A percentile compares a stretch with the other conserved stretches of the same genome.
Evolutionary conservation across 2,888 invertebrate species (phyloP).

Genomic region (Athalia cordata): DNA sequence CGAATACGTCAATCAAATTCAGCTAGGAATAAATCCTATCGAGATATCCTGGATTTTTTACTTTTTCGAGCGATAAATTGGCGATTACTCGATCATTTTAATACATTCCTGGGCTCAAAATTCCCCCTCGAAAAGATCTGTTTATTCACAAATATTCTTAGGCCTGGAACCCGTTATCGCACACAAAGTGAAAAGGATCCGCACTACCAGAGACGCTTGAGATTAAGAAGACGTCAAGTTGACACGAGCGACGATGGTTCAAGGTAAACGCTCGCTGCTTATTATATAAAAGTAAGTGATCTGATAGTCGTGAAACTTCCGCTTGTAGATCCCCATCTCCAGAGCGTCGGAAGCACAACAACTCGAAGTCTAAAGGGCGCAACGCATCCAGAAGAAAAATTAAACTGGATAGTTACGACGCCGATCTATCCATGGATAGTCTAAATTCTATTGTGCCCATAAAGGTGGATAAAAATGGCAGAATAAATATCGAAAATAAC

Average conservation of each 20-base stretch:
- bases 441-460: conserved; percentile 73
- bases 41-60: no score
- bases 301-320: conserved; percentile 1
- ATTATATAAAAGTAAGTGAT: conserved; percentile 4
- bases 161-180: conserved; percentile 86
- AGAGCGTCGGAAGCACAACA: conserved; percentile 61
- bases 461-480: conserved; percentile 76
- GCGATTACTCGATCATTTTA: no score
- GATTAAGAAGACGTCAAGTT: conserved; percentile 78
- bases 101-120: no score
- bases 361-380: conserved; percentile 59
- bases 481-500: conserved; percentile 73
- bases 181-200: conserved; percentile 95
- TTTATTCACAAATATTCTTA: conserved; percentile 50
- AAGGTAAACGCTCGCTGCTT: conserved; percentile 57
- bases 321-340: conserved; percentile 66
- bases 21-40: no score
- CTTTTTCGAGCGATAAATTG: no score
- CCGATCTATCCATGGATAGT: conserved; percentile 69
- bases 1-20: no score
- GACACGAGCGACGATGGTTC: conserved; percentile 74
- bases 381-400: conserved; percentile 58
- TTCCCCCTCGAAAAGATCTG: no score
- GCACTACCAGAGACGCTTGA: conserved; percentile 83
- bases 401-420: conserved; percentile 65